Evolutionary conservation across 92 coral and sea anemone genomes (phyloP).

Genomic region (Zoanthus sansibaricus): DNA sequence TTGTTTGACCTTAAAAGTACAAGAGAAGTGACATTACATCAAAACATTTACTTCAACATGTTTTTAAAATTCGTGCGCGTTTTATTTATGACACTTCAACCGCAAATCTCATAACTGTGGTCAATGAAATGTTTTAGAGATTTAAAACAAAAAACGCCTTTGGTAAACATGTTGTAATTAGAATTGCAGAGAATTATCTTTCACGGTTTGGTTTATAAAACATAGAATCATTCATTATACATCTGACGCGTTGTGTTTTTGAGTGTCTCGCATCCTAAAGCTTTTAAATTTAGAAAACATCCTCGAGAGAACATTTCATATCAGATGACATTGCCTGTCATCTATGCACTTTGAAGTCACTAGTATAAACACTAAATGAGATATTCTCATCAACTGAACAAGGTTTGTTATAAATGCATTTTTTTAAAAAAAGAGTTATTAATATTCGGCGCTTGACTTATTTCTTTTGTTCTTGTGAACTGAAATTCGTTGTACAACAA

Average conservation of each 20-base stretch:
- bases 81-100: not conserved
- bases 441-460: no score
- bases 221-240: not conserved
- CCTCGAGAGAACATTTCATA: not conserved
- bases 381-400: not conserved
- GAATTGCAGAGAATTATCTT: not conserved
- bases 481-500: no score
- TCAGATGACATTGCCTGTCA: not conserved
- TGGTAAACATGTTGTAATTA: not conserved
- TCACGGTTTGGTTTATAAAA: not conserved
- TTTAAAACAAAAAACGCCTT: not conserved
- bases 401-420: not conserved
- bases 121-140: not conserved
- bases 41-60: not conserved
- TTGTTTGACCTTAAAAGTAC: not conserved
- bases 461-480: no score
- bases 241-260: not conserved
- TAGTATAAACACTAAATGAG: not conserved
- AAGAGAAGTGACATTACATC: not conserved
- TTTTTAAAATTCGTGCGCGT: not conserved
- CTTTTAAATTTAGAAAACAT: not conserved
- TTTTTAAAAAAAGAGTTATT: not conserved
- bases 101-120: not conserved
- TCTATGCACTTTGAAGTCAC: not conserved
- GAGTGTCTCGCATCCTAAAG: no score